Percentiles rank a stretch among this genome's conserved stretches.
Conservation (phyloP, 2,797 vertebrate genomes). For the Chaetophractus vellerosus region DNA sequence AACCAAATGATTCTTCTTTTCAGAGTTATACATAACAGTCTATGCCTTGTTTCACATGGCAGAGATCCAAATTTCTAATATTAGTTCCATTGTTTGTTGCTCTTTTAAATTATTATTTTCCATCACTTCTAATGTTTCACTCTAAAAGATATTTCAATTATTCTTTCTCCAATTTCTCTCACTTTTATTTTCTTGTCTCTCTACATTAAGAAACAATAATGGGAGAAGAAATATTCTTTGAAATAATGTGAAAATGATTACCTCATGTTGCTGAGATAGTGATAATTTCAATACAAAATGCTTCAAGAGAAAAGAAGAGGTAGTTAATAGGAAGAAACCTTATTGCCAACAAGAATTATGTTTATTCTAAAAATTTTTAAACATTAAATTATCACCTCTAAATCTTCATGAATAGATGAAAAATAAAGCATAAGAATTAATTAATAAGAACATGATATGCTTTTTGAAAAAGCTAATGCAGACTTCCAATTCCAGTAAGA, state of each 20-base stretch:
- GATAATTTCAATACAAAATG: too few species aligned
- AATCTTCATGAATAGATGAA: too few species aligned
- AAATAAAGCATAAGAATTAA: too few species aligned
- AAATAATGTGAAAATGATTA: not conserved
- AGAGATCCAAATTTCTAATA: not conserved
- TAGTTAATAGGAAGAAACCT: too few species aligned
- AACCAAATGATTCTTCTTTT: not conserved
- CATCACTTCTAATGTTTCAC: not conserved
- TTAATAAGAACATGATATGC: too few species aligned
- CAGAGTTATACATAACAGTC: not conserved
- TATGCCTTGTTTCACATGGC: not conserved
- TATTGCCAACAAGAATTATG: too few species aligned
- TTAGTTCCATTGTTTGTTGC: not conserved
- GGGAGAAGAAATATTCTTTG: not conserved
- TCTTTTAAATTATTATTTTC: not conserved
- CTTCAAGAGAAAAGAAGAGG: too few species aligned
- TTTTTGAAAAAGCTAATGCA: too few species aligned
- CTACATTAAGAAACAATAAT: not conserved
- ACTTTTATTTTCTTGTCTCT: not conserved
- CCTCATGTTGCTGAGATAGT: too few species aligned
- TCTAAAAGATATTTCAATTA: not conserved
- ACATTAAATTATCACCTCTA: too few species aligned
- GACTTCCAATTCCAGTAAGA: too few species aligned
- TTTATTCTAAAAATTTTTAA: too few species aligned
- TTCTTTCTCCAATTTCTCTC: not conserved